Evolutionary conservation across 2,888 invertebrate species (phyloP), one percentile per base, ranked within the genome.

Genomic region (Lasius fuliginosus): DNA sequence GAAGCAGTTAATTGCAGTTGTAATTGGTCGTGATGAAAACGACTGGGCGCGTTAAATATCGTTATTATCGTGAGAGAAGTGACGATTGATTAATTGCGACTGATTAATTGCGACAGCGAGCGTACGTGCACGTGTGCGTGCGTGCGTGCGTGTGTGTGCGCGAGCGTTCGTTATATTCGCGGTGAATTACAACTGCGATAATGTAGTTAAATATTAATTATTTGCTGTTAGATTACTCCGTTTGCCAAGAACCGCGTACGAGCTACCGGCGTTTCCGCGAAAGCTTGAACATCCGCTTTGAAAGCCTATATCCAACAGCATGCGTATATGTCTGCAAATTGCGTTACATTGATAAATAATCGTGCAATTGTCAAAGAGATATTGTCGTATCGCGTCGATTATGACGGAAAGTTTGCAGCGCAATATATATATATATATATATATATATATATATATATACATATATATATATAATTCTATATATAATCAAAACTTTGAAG

Each of bases 61-160:
- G 79, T 81, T 81, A 81, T 73, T 81, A 81, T 64, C 40, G 84
- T 36, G 65, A 5, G 56, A 42, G 73, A 73, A 84, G 62, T 73
- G 60, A 74, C 75, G 81, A 56, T 77, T 73, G 79, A 71, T 85
- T 85, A 74, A 87, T 85, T 87, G 62, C 36, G 40, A 83, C 56
- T 76, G 71, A 77, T 77, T 79, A 79, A 79, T 73, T 81, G 79
- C 79, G 71, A 71, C 71, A 60, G 60, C 71, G 33, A 53, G 49
- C 30, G 27, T 46, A 49, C 8, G 36, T 36, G 36, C 3, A 23
- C 23, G 23, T 23, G 23, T 23, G 23, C 23, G 15, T 46, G 42
- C 15, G 42, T 42, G 42, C n/a, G 40, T 27, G n/a, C 58, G 56
- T 27, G 68, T 3, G 58, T 42, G 42, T 15, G 11, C 27, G 23